Conservation (phyloP, 2,797 vertebrate species). For the Squalus acanthias region DNA sequence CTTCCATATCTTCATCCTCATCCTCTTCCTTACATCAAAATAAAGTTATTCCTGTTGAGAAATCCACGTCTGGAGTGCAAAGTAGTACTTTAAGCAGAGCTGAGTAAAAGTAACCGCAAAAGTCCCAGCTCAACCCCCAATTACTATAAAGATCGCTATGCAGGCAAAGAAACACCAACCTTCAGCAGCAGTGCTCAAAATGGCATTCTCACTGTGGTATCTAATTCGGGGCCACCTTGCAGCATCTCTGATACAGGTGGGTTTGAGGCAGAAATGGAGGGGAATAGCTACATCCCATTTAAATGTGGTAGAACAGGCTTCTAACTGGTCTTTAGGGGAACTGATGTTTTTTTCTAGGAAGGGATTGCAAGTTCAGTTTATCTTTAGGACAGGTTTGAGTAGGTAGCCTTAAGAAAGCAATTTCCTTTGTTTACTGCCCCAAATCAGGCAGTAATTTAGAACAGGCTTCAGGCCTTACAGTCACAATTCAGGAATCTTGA, state of each 20-base stretch:
- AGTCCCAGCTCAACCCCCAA: no score
- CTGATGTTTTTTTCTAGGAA: neutral
- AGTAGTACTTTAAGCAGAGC: neutral
- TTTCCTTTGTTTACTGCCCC: neutral
- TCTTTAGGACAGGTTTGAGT: neutral
- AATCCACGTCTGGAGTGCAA: neutral
- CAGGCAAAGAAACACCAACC: no score
- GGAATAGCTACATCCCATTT: neutral
- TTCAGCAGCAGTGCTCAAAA: neutral
- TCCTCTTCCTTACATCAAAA: no score
- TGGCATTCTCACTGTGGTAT: neutral
- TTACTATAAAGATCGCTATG: no score
- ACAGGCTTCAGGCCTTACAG: no score
- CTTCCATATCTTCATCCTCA: no score
- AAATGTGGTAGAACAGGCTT: neutral
- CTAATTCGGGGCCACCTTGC: neutral
- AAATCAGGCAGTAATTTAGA: no score
- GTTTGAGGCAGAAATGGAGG: neutral
- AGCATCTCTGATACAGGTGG: neutral
- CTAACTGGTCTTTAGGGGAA: neutral
- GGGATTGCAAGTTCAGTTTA: neutral
- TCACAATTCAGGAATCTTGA: no score
- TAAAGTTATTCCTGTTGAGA: no score
- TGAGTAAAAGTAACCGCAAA: neutral
- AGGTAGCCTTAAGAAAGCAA: neutral